Evolutionary conservation across 2,113 vertebrate genomes (phyloP), one percentile per base, ranked within the genome.

Genomic region (Spermophilus dauricus): DNA sequence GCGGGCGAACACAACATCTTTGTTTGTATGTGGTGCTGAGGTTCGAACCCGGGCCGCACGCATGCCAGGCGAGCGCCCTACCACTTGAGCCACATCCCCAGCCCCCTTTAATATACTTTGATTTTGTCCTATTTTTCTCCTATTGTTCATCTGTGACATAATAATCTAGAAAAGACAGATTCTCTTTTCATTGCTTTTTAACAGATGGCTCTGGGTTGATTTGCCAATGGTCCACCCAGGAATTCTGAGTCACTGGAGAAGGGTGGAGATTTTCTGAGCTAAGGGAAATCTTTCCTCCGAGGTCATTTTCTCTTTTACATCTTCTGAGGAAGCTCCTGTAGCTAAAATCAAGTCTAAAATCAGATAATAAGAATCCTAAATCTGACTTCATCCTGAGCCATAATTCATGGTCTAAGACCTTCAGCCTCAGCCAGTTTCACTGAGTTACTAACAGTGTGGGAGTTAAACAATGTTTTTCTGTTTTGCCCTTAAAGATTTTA

Each of bases 221-320:
- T 83, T 97, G 91, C 91, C 95, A 94, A 77, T 65, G 73, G 73
- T 70, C 82, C 89, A 75, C 86, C 89, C 91, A 93, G 42, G 76
- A 91, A 97, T 91, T 30, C 22, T 93, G 86, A 93, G 75, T 94
- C 89, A 93, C 8, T 78, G n/a, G 45, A 95, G 20, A 45, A 78
- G 95, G 95, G 95, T 95, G 78, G 96, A 94, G 89, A 69, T 92
- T 77, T 96, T 95, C 82, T 91, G 82, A 94, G 81, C 81, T 89
- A 88, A 95, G 86, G 28, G 28, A 86, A 67, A 72, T 32, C 6
- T 77, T 77, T 76, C 28, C 51, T 37, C 58, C 8, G 58, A 86
- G 91, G 17, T 63, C 88, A n/a, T 94, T 95, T 96, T 94, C 61
- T 83, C 53, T 89, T 84, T 28, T 13, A 51, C 34, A 26, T 61